These are phyloP conservation scores for Barypeithes pellucidus DNA, from an alignment of 2,888 invertebrate genomes.

Conservation along the genomic window DNA sequence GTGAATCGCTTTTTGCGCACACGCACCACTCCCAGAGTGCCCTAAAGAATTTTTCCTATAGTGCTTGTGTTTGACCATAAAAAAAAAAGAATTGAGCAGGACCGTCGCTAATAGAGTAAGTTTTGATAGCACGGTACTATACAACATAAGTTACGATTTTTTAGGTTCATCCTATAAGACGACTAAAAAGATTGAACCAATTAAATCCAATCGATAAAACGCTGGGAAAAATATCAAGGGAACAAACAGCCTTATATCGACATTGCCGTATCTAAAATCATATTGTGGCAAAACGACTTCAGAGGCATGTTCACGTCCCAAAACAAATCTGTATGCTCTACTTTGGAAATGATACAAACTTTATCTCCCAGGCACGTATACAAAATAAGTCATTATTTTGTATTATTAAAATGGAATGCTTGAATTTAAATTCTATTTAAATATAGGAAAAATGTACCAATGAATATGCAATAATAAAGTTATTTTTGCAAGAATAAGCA, in stretches of 20 bases:
- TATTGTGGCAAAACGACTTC: conserved; percentile 59
- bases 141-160: too few relatives aligned
- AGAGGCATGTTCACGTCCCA: conserved; percentile 61
- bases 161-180: too few relatives aligned
- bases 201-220: not conserved
- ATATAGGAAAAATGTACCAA: not conserved
- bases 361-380: conserved; percentile 24
- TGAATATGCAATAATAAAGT: too few relatives aligned
- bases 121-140: too few relatives aligned
- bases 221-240: not conserved
- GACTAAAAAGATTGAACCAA: too few relatives aligned
- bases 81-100: too few relatives aligned
- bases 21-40: too few relatives aligned
- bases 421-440: conserved; percentile 45
- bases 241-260: conserved; percentile 1
- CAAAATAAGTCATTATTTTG: conserved; percentile 25
- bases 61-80: too few relatives aligned
- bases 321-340: conserved; percentile 64
- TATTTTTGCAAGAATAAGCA: not conserved
- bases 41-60: too few relatives aligned
- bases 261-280: conserved; percentile 15
- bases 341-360: conserved; percentile 64
- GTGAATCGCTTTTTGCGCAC: too few relatives aligned
- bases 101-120: too few relatives aligned
- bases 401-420: conserved; percentile 13